phyloP scores from a whole-genome alignment of 2,797 vertebrate genomes.

The Thalassophryne amazonica region DNA sequence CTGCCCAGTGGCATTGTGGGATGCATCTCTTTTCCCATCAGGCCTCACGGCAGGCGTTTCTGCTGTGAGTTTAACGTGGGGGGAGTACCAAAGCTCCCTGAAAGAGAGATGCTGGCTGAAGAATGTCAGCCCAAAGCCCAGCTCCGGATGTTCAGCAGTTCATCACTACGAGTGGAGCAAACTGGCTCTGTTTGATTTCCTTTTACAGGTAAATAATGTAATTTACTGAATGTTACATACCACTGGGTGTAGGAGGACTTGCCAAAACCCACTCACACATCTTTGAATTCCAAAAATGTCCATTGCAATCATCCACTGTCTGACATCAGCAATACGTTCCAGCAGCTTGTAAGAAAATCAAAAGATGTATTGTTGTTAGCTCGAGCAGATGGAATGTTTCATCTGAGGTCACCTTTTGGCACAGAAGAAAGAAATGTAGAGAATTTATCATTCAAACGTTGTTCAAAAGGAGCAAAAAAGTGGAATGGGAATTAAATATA shows the following conservation, averaged over 20 bases:
- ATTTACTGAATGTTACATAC: background rate
- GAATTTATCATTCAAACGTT: too few relatives aligned
- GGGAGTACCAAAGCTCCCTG: constrained; percentile 84
- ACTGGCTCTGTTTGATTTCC: constrained; percentile 92
- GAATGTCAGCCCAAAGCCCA: constrained; percentile 80
- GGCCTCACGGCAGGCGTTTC: constrained; percentile 74
- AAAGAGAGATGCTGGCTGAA: constrained; percentile 89
- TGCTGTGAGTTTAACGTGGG: constrained; percentile 85
- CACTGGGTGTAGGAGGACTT: background rate
- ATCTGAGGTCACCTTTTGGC: constrained; percentile 27
- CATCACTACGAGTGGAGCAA: constrained; percentile 95
- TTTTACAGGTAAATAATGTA: constrained; percentile 84
- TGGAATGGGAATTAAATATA: too few relatives aligned
- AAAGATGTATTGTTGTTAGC: constrained; percentile 7
- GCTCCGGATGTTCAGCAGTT: constrained; percentile 84
- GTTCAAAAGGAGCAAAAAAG: too few relatives aligned
- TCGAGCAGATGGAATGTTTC: constrained; percentile 24
- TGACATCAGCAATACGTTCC: background rate
- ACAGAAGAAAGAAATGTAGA: background rate
- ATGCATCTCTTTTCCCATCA: constrained; percentile 79
- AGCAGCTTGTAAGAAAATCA: constrained; percentile 16
- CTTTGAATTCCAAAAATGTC: background rate
- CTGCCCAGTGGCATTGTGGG: constrained; percentile 87
- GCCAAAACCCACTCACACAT: background rate
- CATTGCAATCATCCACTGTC: background rate